Base-by-base conservation (phyloP, 2,113 vertebrate genomes). In the Ornithorhynchus anatinus region DNA sequence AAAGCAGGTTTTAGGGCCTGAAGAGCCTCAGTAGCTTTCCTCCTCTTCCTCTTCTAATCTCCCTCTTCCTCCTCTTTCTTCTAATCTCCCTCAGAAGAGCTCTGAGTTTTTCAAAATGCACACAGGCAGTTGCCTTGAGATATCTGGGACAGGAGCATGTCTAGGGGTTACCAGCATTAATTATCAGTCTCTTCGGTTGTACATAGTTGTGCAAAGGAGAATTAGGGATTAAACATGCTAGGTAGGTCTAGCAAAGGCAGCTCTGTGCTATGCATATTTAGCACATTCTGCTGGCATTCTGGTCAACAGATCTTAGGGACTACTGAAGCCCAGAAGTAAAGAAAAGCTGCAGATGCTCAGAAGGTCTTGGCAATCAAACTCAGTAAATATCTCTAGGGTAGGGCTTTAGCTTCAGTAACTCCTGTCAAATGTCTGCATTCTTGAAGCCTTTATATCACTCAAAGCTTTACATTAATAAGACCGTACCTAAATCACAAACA, bases 211-310 rank as follows among this genome's bases (percentile, higher is more conserved):
- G 74, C 35, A 44, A 50, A 66, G 38, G 83, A 85, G 72, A 82
- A 75, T n/a, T 80, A 72, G 75, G 65, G 64, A 83, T 81, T 80
- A 62, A 31, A 44, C 17, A 61, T 68, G 22, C n/a, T 72, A 80
- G 68, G 64, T 71, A 87, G 52, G 63, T 77, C 39, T 81, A 80
- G 60, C 54, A 77, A 79, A 86, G 80, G 8, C 63, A 17, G 10
- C 38, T 69, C 75, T 82, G 37, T 43, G 45, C 32, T 70, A 17
- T 70, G 66, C 38, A 65, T 77, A 66, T 86, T 91, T 87, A 88
- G 57, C 69, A 77, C 33, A 57, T 80, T 84, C 71, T 72, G 39
- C 71, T 48, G 63, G 29, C 44, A 23, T 66, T 67, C 60, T 51
- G 29, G 37, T 80, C 69, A 84, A 68, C 20, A 16, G 53, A 71